Evolutionary conservation across 1,140 invertebrate genomes (phyloP).

Genomic region (Drosophila novamexicana): DNA sequence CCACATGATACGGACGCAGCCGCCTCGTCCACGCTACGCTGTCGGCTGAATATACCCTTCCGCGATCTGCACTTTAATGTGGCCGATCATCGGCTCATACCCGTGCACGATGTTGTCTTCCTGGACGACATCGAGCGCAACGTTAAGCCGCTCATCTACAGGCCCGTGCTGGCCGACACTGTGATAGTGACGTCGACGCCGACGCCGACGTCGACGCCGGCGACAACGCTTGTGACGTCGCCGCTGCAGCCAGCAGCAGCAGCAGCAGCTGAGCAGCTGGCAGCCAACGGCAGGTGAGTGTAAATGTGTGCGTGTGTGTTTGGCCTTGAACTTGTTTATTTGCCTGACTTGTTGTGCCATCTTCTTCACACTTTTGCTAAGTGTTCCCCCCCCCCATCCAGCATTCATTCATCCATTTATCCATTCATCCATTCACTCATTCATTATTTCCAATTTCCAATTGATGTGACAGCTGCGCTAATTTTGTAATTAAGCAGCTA

Average conservation of each 20-base stretch:
- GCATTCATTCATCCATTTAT: background rate
- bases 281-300: conserved; percentile 55
- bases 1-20: conserved; percentile 51
- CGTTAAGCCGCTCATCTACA: conserved; percentile 75
- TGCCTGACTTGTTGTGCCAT: background rate
- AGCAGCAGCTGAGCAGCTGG: background rate
- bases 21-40: conserved; percentile 67
- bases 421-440: background rate
- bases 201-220: conserved; percentile 11
- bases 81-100: conserved; percentile 71
- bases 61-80: conserved; percentile 71
- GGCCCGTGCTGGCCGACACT: conserved; percentile 59
- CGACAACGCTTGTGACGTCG: conserved; percentile 12
- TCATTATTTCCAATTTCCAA: conserved; percentile 5
- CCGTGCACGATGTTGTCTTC: conserved; percentile 78
- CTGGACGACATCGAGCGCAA: conserved; percentile 73
- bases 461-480: conserved; percentile 11
- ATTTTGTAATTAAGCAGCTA: background rate
- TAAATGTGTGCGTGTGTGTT: conserved; percentile 1
- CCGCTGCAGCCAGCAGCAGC: conserved; percentile 6
- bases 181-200: conserved; percentile 8
- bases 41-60: conserved; percentile 72
- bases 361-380: background rate
- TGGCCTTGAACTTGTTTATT: conserved; percentile 64
- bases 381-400: background rate